phyloP scores from a whole-genome alignment of 2,797 vertebrate species.

The Micromesistius poutassou region DNA sequence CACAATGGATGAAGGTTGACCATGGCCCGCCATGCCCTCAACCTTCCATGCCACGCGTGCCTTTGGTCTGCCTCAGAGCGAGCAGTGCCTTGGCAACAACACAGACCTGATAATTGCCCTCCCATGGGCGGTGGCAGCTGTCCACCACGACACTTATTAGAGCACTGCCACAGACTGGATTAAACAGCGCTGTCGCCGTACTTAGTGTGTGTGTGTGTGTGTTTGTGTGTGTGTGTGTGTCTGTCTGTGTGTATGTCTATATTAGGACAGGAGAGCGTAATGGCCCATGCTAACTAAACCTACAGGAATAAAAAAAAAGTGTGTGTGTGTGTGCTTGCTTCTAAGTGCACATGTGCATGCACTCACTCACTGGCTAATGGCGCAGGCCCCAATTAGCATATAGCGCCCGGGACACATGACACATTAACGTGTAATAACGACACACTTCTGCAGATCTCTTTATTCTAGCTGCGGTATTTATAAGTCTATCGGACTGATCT shows the following conservation, averaged over 20 bases:
- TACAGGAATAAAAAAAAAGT: not conserved
- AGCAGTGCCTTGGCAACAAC: not conserved
- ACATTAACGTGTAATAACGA: not conserved
- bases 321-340: too few relatives aligned
- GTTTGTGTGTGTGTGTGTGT: not conserved
- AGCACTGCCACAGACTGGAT: not conserved
- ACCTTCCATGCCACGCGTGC: not conserved
- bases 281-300: not conserved
- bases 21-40: not conserved
- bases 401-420: not conserved
- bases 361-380: not conserved
- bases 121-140: not conserved
- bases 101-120: not conserved
- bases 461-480: not conserved
- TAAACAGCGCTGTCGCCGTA: not conserved
- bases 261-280: not conserved
- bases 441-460: not conserved
- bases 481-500: not conserved
- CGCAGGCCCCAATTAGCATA: not conserved
- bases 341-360: not conserved
- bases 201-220: not conserved
- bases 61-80: not conserved
- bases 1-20: not conserved
- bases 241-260: slow-evolving; percentile 6
- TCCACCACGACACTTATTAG: not conserved